Conservation (phyloP, 2,888 invertebrate genomes). For the Copidosoma aretas region DNA sequence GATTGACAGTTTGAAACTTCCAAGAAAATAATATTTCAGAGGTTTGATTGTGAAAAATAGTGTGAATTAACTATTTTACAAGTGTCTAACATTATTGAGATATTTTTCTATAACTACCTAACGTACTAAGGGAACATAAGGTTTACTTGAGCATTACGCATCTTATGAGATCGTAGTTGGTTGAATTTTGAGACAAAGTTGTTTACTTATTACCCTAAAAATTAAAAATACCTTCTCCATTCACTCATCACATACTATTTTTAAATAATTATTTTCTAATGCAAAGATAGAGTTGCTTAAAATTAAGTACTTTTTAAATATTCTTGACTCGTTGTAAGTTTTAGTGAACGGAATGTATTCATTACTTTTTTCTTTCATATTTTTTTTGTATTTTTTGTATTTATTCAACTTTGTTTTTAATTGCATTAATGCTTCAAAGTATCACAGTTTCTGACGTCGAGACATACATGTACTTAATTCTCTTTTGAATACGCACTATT, state of each 20-base stretch:
- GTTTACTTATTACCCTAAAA: not conserved
- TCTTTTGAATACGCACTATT: not conserved
- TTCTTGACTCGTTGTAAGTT: slow-evolving; percentile 16
- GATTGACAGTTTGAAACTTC: not conserved
- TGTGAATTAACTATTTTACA: not conserved
- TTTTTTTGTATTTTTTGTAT: not conserved
- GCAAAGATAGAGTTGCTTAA: not conserved
- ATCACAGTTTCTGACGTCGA: slow-evolving; percentile 55
- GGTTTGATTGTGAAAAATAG: not conserved
- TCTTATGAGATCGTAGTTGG: not conserved
- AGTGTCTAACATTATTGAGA: not conserved
- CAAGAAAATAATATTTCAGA: not conserved
- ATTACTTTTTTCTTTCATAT: not conserved
- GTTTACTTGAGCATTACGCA: not conserved
- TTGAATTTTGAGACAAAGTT: not conserved
- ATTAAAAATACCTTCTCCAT: not conserved
- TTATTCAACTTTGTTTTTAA: slow-evolving; percentile 8
- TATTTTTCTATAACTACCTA: not conserved
- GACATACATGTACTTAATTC: not conserved
- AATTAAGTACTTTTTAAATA: slow-evolving; percentile 19
- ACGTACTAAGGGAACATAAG: not conserved
- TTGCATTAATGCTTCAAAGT: slow-evolving; percentile 55
- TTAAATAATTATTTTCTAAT: not conserved
- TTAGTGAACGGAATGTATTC: slow-evolving; percentile 20
- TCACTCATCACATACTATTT: not conserved